Evolutionary conservation across 2,797 vertebrate species (phyloP), one percentile per base, ranked within the genome.

Genomic region (Lindbergichthys nudifrons): DNA sequence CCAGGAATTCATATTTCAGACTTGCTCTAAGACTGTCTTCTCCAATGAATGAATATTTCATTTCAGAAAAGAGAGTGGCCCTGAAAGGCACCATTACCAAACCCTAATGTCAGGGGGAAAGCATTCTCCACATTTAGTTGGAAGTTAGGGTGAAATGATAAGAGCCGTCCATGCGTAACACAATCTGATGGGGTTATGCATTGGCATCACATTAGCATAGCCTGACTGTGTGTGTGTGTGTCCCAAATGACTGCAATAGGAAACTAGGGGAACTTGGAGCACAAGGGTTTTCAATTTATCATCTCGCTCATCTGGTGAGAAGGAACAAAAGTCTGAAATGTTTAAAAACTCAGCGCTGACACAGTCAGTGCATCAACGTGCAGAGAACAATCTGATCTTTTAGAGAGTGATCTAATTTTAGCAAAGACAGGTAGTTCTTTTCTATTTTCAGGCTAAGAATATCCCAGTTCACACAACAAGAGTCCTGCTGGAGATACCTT

Each of bases 1-100:
- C 91, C 85, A 88, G 84, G 88, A 93, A 90, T 91, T 91, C 92
- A 92, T 86, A 92, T 90, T 89, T 92, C 84, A 87, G 86, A 89
- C 88, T 89, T 91, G 85, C 88, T 90, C 85, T 80, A 89, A 90
- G 90, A 93, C 85, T 87, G 89, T 91, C 91, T 86, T 88, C 64
- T 58, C 83, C 90, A 83, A 90, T 91, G 87, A 89, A 93, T 93
- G 85, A 93, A 94, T 94, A 94, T 94, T 94, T 93, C 79, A 94
- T 94, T 85, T 90, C 69, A 82, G 90, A 93, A 92, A 90, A 92
- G 91, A 89, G 89, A 93, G 91, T 91, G 83, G 90, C 86, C 84
- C 89, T 92, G 90, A 91, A 89, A 93, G 86, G 90, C 87, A 88
- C 89, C 87, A 92, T 93, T 93, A 91, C 88, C 87, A 88, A 90